Evolutionary conservation across 2,888 invertebrate genomes (phyloP).

Genomic region (Calliphora vomitoria): DNA sequence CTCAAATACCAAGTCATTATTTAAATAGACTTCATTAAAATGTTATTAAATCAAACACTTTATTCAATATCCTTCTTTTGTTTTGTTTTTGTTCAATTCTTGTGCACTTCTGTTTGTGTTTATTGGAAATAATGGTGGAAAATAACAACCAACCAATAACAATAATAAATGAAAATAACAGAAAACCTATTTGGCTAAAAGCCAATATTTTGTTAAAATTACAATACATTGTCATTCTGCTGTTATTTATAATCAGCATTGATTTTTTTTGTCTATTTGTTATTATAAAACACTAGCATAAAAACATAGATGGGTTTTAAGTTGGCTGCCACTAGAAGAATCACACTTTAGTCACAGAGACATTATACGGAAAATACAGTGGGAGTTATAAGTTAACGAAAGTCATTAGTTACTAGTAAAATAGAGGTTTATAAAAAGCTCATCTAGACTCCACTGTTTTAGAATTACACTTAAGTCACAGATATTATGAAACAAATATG

Average conservation of each 20-base stretch:
- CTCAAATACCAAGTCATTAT: constrained; percentile 9
- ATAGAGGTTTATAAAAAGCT: no score
- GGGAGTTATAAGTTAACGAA: neutral
- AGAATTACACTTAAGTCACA: no score
- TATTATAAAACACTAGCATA: constrained; percentile 47
- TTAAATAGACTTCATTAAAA: constrained; percentile 38
- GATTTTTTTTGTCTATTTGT: constrained; percentile 43
- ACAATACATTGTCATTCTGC: constrained; percentile 56
- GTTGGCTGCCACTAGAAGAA: constrained; percentile 19
- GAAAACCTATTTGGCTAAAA: constrained; percentile 66
- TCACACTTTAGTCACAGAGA: neutral
- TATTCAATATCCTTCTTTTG: constrained; percentile 37
- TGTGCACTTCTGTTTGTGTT: constrained; percentile 21
- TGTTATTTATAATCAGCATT: constrained; percentile 63
- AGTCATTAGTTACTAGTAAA: neutral
- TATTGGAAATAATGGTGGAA: neutral
- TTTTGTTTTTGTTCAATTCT: neutral
- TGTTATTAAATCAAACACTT: constrained; percentile 57
- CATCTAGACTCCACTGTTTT: no score
- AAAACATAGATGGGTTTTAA: constrained; percentile 30
- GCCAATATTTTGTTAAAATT: constrained; percentile 68
- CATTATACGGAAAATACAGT: neutral
- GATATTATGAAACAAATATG: no score
- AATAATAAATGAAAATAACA: constrained; percentile 16
- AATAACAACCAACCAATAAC: neutral